A percentile compares a stretch with the other conserved stretches of the same genome.
Evolutionary conservation across 2,888 invertebrate species (phyloP).

Genomic region (Metalampra italica): DNA sequence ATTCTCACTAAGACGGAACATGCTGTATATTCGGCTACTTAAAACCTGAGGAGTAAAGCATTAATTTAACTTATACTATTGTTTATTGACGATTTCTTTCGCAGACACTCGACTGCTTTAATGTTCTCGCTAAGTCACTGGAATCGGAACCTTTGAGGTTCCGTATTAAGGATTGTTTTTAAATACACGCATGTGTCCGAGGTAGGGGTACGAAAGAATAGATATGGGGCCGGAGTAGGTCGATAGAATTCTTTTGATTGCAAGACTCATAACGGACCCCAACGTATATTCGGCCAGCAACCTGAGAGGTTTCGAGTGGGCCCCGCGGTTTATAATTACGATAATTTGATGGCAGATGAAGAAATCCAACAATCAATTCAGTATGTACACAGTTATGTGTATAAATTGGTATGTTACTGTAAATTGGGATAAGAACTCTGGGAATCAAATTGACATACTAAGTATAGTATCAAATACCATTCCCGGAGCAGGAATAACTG

Average conservation of each 20-base stretch:
- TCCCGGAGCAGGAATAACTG: too few species aligned
- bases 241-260: conserved; percentile 70
- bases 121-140: conserved; percentile 9
- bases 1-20: conserved; percentile 27
- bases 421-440: too few species aligned
- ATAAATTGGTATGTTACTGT: too few species aligned
- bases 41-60: conserved; percentile 46
- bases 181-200: conserved; percentile 14
- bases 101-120: conserved; percentile 62
- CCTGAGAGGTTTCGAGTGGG: conserved; percentile 71
- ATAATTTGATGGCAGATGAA: conserved; percentile 72
- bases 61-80: conserved; percentile 71
- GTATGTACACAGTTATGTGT: too few species aligned
- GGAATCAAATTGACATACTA: too few species aligned
- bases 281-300: conserved; percentile 78
- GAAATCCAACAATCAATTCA: conserved; percentile 19
- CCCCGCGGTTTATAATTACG: conserved; percentile 71
- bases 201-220: conserved; percentile 68
- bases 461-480: too few species aligned
- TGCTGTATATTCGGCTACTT: conserved; percentile 35
- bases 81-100: conserved; percentile 73
- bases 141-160: conserved; percentile 19
- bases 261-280: conserved; percentile 70
- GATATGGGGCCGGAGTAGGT: conserved; percentile 69
- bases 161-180: conserved; percentile 21